These are phyloP conservation scores for Tinea trinotella DNA, from an alignment of 2,888 invertebrate genomes.

Conservation along the genomic window DNA sequence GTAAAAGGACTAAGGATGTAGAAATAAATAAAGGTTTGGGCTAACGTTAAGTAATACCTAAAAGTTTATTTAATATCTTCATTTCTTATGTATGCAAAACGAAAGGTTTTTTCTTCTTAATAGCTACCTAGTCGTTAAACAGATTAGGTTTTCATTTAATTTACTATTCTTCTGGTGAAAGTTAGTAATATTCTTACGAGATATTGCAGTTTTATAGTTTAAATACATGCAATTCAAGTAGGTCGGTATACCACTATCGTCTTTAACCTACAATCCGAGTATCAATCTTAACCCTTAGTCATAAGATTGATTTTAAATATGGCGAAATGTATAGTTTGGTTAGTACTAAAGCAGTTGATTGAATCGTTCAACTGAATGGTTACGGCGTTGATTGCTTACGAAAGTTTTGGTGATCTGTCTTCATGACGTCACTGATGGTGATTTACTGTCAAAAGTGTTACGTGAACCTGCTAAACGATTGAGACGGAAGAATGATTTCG, in stretches of 20 bases:
- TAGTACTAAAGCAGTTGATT: too few relatives aligned
- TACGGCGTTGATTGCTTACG: constrained; percentile 9
- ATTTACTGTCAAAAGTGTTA: constrained; percentile 10
- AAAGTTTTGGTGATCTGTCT: constrained; percentile 4
- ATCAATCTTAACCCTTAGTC: background rate
- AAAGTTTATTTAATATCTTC: too few relatives aligned
- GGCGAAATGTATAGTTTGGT: too few relatives aligned
- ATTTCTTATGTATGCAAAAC: too few relatives aligned
- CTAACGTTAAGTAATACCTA: too few relatives aligned
- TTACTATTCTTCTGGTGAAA: constrained; percentile 6
- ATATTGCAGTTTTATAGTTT: constrained; percentile 6
- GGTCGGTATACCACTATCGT: background rate
- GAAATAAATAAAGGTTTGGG: too few relatives aligned
- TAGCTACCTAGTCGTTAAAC: too few relatives aligned
- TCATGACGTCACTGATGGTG: constrained; percentile 5
- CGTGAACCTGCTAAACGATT: background rate
- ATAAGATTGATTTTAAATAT: too few relatives aligned
- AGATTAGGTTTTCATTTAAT: background rate
- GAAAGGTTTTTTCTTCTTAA: too few relatives aligned
- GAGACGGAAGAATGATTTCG: constrained; percentile 1
- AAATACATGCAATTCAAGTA: constrained; percentile 12
- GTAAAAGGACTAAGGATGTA: too few relatives aligned
- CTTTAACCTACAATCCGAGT: background rate
- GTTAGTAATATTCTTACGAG: background rate
- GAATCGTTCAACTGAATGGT: background rate